Evolutionary conservation across 1,140 invertebrate species (phyloP), one percentile per base, ranked within the genome.

Genomic region (Chrysoperla carnea): DNA sequence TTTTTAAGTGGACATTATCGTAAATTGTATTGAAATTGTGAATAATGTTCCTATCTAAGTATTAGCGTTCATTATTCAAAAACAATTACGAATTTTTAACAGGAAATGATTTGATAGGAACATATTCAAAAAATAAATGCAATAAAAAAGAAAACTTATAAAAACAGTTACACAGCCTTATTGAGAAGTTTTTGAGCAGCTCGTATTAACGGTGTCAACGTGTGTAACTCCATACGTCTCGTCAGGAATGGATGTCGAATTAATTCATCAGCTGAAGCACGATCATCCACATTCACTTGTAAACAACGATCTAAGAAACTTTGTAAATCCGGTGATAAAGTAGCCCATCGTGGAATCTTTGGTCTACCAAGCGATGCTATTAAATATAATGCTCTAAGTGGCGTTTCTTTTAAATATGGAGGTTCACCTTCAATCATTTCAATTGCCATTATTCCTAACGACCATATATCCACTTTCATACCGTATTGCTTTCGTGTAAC

Each of bases 391-490:
- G 93, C 93, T 63, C 90, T 75, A 7, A 98, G 60, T 6, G 91
- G 92, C 12, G 89, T 84, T 66, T 98, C 92, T 60, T 90, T 88
- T 50, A 95, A 70, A 62, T 95, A 95, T 1, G 91, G 91, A 7
- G 94, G 94, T 60, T 97, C 89, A 1, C 93, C 93, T 57, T 96
- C 90, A 33, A 97, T 87, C 93, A 98, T 98, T 66, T 98, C 94
- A 49, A 94, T 92, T 1, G 88, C 89, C 92, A 98, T 95, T 38
- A 98, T 97, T 11, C 93, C 93, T 23, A 92, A 63, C 0, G 84
- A 88, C 92, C 92, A 97, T 28, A 95, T 88, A 59, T 97, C 92
- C 1, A 97, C 89, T 60, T 93, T 94, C 46, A 84, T 84, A 6
- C 83, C 83, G 50, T 85, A 87, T 42, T 83, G 79, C 50, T 85